Conservation (phyloP, 2,797 vertebrate genomes). For the Sebastes kiyomatsui region DNA sequence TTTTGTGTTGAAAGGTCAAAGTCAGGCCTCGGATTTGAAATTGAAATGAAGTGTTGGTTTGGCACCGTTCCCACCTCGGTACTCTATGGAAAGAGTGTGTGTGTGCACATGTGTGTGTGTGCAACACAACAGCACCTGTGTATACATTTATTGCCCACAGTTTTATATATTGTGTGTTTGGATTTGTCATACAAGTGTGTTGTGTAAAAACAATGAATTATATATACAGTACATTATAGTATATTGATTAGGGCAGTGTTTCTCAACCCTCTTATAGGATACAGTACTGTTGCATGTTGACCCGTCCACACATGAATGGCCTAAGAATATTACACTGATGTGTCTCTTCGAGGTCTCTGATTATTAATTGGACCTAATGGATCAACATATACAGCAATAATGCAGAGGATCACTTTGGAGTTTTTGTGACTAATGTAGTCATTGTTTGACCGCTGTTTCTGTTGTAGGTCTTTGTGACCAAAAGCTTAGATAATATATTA, state of each 20-base stretch:
- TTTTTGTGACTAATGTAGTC: neutral
- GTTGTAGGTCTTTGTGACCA: neutral
- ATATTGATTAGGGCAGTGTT: neutral
- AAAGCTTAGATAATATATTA: neutral
- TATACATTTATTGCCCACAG: constrained; percentile 19
- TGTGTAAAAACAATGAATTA: neutral
- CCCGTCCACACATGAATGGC: neutral
- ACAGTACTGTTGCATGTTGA: neutral
- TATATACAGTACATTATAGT: neutral
- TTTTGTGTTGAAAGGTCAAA: constrained; percentile 77
- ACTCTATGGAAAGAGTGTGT: constrained; percentile 37
- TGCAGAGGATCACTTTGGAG: neutral
- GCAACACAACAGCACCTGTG: constrained; percentile 31
- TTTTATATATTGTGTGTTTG: neutral
- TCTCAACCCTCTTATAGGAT: neutral
- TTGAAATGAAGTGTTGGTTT: constrained; percentile 78
- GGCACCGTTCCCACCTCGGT: constrained; percentile 55
- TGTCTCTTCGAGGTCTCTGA: neutral
- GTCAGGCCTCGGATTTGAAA: constrained; percentile 74
- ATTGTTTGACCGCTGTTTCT: neutral
- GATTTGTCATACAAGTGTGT: constrained; percentile 7
- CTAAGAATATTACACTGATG: neutral
- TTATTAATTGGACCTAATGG: neutral
- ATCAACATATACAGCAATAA: neutral
- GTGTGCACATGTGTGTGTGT: neutral